Base-by-base conservation (phyloP, 2,888 invertebrate genomes). In the Colostygia pectinataria region DNA sequence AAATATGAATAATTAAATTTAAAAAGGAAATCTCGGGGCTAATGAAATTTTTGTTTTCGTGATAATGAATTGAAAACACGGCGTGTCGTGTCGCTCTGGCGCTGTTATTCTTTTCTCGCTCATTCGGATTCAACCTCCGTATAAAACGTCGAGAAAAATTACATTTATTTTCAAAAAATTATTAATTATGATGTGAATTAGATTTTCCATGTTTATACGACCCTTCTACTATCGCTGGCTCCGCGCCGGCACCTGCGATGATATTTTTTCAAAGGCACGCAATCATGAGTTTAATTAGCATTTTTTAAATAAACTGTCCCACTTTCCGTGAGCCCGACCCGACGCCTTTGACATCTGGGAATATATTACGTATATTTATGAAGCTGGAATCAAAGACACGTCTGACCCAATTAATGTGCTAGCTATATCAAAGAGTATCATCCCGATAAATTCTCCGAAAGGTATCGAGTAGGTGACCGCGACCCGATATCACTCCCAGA, bases 51-150 rank as follows among this genome's bases (percentile, higher is more conserved):
- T 87, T 90, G 89, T 90, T 89, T 90, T 89, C 72, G 84, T 86
- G 88, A 88, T 90, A 90, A 90, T 90, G 88, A 90, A 90, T 90
- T 89, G 88, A 89, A 90, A 90, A 90, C 90, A 89, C 83, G 78
- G 20, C 20, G 20, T 6, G 20, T 71, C 70, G 70, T 74, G 73
- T 77, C 74, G 80, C 79, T 77, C 64, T 73, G 72, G 70, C 75
- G 63, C 66, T 87, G 87, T 88, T 89, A 82, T 89, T 87, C 86
- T 89, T 88, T 76, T 76, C 79, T 74, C 79, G 76, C 85, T 85
- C 87, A 85, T 87, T 88, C 83, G 74, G 76, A 88, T 88, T 86
- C 87, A 80, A 68, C 74, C 74, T 71, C 65, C 81, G 83, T 82
- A 63, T 68, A 69, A 80, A 83, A 77, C 65, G 66, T 50, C 59